Evolutionary conservation across 2,888 invertebrate genomes (phyloP).

Genomic region (Drosophila mimica): DNA sequence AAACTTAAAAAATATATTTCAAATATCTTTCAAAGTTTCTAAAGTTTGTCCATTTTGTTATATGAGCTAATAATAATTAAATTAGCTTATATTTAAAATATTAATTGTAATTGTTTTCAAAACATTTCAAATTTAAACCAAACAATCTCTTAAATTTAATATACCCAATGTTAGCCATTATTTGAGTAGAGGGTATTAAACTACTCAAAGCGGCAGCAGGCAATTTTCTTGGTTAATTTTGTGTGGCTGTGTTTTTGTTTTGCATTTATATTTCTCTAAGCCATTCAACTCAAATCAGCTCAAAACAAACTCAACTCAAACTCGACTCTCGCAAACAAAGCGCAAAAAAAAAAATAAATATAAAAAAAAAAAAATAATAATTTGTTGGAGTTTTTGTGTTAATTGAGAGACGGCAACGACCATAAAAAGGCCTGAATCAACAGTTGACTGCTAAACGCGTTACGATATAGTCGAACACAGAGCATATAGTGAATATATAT

Average conservation of each 20-base stretch:
- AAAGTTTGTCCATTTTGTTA: not conserved
- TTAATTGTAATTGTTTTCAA: not conserved
- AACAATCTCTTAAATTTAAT: not conserved
- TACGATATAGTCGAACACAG: conserved; percentile 42
- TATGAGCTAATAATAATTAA: not conserved
- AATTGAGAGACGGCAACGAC: conserved; percentile 39
- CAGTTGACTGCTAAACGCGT: conserved; percentile 55
- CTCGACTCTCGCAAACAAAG: conserved; percentile 18
- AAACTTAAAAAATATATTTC: not conserved
- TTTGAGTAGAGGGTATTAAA: conserved; percentile 24
- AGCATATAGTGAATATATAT: not conserved
- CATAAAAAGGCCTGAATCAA: conserved; percentile 65
- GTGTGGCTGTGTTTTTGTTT: conserved; percentile 19
- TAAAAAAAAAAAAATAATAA: conserved; percentile 24
- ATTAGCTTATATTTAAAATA: not conserved
- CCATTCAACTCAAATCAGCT: conserved; percentile 28
- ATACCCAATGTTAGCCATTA: not conserved
- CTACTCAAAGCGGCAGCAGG: conserved; percentile 6
- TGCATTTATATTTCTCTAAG: conserved; percentile 7
- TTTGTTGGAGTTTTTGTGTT: conserved; percentile 46
- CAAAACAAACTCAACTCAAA: conserved; percentile 50
- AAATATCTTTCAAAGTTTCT: not conserved
- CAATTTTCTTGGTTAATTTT: conserved; percentile 40
- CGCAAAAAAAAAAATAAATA: conserved; percentile 2
- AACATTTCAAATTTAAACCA: not conserved